phyloP scores from a whole-genome alignment of 2,797 vertebrate genomes.

The Ataeniobius toweri region DNA sequence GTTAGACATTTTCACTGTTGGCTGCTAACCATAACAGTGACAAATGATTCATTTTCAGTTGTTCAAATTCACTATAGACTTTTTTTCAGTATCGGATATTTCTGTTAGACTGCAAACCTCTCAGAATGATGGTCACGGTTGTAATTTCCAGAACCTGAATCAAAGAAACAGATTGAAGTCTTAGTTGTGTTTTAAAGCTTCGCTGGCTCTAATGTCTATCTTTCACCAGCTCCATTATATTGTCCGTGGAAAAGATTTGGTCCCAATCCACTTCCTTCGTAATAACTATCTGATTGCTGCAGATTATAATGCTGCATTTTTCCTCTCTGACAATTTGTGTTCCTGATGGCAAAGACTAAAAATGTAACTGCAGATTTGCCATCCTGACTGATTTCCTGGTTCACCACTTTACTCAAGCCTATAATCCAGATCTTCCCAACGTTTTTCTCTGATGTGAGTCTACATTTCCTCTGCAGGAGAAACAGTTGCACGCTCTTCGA shows the following conservation, averaged over 20 bases:
- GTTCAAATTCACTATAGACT: neutral
- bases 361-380: slow-evolving; percentile 1
- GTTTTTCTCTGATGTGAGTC: neutral
- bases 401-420: slow-evolving; percentile 8
- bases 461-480: neutral
- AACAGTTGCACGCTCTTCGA: neutral
- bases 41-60: neutral
- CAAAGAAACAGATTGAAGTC: neutral
- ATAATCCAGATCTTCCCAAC: slow-evolving; percentile 1
- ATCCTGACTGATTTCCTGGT: neutral
- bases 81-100: neutral
- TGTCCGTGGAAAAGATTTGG: slow-evolving; percentile 7
- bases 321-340: neutral
- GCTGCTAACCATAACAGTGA: neutral
- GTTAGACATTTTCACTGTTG: neutral
- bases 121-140: neutral
- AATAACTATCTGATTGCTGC: neutral
- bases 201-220: neutral
- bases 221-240: neutral
- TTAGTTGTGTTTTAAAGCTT: neutral
- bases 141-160: neutral
- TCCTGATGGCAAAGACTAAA: neutral
- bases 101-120: neutral
- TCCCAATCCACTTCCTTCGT: slow-evolving; percentile 6
- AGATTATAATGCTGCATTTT: slow-evolving; percentile 1